Percentiles rank a stretch among this genome's conserved stretches.
Evolutionary conservation across 2,888 invertebrate species (phyloP).

Genomic region (Spodoptera littoralis): DNA sequence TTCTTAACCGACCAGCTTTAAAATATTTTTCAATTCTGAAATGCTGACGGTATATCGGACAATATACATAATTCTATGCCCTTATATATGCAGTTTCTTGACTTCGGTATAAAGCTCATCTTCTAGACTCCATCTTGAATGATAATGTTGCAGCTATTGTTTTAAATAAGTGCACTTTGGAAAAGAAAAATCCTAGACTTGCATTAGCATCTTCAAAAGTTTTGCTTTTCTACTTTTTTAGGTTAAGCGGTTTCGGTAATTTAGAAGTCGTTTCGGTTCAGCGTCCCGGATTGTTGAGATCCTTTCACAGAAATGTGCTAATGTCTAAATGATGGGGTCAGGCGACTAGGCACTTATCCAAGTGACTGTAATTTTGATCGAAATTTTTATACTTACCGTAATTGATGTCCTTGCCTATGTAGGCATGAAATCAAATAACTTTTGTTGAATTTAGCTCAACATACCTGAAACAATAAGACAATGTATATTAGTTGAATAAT

Average conservation of each 20-base stretch:
- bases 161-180: conserved; percentile 55
- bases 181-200: conserved; percentile 17
- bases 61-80: conserved; percentile 54
- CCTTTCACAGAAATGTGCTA: conserved; percentile 33
- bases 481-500: no score
- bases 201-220: conserved; percentile 32
- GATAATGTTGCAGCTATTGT: conserved; percentile 46
- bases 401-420: no score
- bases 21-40: conserved; percentile 20
- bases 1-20: conserved; percentile 14
- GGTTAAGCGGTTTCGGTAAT: conserved; percentile 44
- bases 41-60: conserved; percentile 26
- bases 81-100: conserved; percentile 33
- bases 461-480: conserved; percentile 47
- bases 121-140: conserved; percentile 29
- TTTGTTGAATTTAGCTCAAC: background rate
- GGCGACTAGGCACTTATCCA: conserved; percentile 8
- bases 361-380: conserved; percentile 15
- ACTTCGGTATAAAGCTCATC: conserved; percentile 34
- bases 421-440: background rate
- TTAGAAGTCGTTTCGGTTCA: conserved; percentile 26
- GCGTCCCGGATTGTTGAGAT: conserved; percentile 28
- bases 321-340: conserved; percentile 38
- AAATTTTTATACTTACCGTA: no score
- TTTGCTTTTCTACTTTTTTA: conserved; percentile 19